Percentiles rank a stretch among this genome's conserved stretches.
These are phyloP conservation scores for Chroicocephalus ridibundus DNA, from an alignment of 2,113 vertebrate species.

Conservation along the genomic window DNA sequence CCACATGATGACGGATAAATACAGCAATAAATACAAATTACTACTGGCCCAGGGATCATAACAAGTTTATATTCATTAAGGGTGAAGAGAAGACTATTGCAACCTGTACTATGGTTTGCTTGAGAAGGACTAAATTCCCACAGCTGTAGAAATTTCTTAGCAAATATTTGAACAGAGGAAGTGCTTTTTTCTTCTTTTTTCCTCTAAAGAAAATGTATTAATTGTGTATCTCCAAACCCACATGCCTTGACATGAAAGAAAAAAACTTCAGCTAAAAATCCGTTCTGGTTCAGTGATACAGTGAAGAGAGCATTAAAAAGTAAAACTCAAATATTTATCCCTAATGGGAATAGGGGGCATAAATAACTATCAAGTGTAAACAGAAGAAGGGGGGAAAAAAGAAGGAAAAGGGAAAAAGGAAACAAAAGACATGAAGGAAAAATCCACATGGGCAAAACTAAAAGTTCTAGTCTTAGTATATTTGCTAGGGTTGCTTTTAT, in stretches of 20 bases:
- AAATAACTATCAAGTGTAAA: not conserved
- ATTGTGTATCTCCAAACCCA: not conserved
- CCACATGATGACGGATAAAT: not conserved
- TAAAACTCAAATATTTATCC: not conserved
- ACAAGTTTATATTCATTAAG: not conserved
- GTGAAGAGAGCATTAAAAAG: not conserved
- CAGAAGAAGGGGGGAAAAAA: not conserved
- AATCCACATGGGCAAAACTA: not conserved
- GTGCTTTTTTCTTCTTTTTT: not conserved
- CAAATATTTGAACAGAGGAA: not conserved
- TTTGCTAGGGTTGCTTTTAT: not conserved
- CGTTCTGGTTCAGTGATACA: not conserved
- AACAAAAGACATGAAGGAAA: not conserved
- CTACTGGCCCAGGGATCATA: not conserved
- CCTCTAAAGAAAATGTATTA: not conserved
- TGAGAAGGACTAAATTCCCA: not conserved
- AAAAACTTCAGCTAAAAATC: not conserved
- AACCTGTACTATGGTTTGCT: not conserved
- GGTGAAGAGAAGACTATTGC: not conserved
- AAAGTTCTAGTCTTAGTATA: not conserved
- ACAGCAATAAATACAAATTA: not conserved
- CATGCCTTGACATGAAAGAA: slow-evolving; percentile 2
- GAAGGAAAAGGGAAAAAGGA: rapidly evolving
- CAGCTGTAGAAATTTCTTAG: not conserved
- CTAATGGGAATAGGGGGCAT: not conserved